Conservation (phyloP, 2,113 vertebrate species). For the Australoheros scitulus region DNA sequence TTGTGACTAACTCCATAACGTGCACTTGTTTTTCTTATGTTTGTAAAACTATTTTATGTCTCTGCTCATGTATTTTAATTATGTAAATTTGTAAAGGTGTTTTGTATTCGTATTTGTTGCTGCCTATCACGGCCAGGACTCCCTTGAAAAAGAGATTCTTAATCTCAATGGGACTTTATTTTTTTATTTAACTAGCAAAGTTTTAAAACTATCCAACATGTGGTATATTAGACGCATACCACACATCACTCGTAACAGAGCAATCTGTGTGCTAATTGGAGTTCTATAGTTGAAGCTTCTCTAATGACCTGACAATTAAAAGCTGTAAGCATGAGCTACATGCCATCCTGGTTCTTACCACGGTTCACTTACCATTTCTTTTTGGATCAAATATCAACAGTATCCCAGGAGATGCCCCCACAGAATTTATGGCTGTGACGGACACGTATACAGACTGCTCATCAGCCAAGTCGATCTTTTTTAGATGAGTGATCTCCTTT, state of each 20-base stretch:
- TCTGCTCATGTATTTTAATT: no score
- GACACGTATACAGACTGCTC: conserved; percentile 53
- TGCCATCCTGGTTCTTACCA: not conserved
- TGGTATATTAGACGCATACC: not conserved
- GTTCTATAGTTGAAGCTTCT: not conserved
- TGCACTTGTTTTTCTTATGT: no score
- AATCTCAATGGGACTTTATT: no score
- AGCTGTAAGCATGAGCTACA: not conserved
- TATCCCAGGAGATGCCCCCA: conserved; percentile 79
- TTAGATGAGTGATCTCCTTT: not conserved
- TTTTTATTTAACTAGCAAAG: no score
- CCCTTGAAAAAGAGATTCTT: no score
- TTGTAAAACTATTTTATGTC: no score
- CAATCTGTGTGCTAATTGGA: not conserved
- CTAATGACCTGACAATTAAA: not conserved
- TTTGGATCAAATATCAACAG: conserved; percentile 74
- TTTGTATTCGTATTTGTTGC: no score
- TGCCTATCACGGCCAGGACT: no score
- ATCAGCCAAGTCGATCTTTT: conserved; percentile 38
- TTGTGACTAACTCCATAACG: no score
- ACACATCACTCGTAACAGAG: not conserved
- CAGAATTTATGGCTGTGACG: conserved; percentile 81
- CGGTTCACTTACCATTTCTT: conserved; percentile 45
- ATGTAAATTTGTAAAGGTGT: no score
- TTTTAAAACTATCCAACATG: not conserved